Evolutionary conservation across 2,888 invertebrate genomes (phyloP), one percentile per base, ranked within the genome.

Genomic region (Drosophila lacicola): DNA sequence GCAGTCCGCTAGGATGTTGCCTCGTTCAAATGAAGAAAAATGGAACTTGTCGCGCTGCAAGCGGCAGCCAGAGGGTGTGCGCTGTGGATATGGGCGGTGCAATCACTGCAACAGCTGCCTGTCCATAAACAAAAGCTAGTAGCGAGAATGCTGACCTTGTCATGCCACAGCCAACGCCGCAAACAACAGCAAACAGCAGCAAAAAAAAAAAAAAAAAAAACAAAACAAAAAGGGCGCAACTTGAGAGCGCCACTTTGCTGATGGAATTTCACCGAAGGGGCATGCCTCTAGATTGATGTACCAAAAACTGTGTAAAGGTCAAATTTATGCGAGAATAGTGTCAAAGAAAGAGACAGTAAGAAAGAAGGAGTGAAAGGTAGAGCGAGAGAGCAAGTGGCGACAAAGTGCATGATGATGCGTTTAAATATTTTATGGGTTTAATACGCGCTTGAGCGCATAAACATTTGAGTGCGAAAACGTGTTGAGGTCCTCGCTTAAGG

Each of bases 381-480:
- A 9, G 21, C 11, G 3, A 10, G 29, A n/a, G 46, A 34, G 67
- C 55, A 68, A 63, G 69, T 69, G 71, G 65, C 71, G 78, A 78
- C 77, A 77, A 80, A 86, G 74, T 87, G 82, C 85, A 74, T 65
- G 79, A 86, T 73, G 72, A 82, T 80, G 74, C 73, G 69, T 71
- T 82, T 88, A 74, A 88, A 89, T 85, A 87, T 89, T 85, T 89
- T 82, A 89, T 72, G 65, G 29, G 61, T 49, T 67, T 74, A 82
- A 72, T 70, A 79, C 65, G 45, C 45, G 66, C 25, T 34, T 33
- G 55, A 54, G 49, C 70, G 70, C 68, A 70, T 84, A 88, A 89
- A 88, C 68, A 82, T 82, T 76, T 78, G 75, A 86, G 86, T 86
- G 89, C 69, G 70, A 84, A 86, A 85, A 78, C 86, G 76, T 87